Percentiles rank a stretch among this genome's conserved stretches.
Evolutionary conservation across 2,888 invertebrate species (phyloP).

Genomic region (Drosophila anceps): DNA sequence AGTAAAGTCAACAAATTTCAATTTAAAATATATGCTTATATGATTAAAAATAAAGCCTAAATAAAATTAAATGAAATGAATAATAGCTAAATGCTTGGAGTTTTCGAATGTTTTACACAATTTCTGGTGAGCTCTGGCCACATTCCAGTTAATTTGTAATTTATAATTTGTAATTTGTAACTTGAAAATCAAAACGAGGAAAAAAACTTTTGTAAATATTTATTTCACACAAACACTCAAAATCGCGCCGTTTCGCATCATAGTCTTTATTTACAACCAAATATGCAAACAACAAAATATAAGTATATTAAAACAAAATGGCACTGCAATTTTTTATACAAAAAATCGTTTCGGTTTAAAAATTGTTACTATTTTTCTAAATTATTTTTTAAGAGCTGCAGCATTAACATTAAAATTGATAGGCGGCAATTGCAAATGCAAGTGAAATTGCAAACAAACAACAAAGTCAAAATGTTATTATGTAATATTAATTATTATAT

Average conservation of each 20-base stretch:
- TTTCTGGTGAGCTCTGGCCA: slow-evolving; percentile 46
- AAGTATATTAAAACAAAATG: slow-evolving; percentile 32
- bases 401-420: slow-evolving; percentile 49
- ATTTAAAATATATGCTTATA: slow-evolving; percentile 35
- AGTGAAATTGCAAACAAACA: slow-evolving; percentile 1
- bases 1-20: slow-evolving; percentile 46
- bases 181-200: slow-evolving; percentile 5
- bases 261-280: slow-evolving; percentile 35
- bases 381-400: slow-evolving; percentile 61
- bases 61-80: slow-evolving; percentile 26
- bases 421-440: slow-evolving; percentile 15
- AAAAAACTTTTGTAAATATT: slow-evolving; percentile 74
- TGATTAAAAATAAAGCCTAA: slow-evolving; percentile 28
- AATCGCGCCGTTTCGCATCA: slow-evolving; percentile 33
- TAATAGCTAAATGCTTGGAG: slow-evolving; percentile 41
- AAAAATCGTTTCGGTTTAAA: slow-evolving; percentile 58
- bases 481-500: slow-evolving; percentile 73
- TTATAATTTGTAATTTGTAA: slow-evolving; percentile 26
- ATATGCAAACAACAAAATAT: slow-evolving; percentile 16
- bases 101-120: slow-evolving; percentile 46
- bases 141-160: slow-evolving; percentile 55
- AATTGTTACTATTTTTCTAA: slow-evolving; percentile 70
- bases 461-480: slow-evolving; percentile 65
- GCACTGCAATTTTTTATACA: slow-evolving; percentile 68
- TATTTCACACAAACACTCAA: slow-evolving; percentile 58